Evolutionary conservation across 2,888 invertebrate genomes (phyloP), one percentile per base, ranked within the genome.

Genomic region (Micoletzkya japonica): DNA sequence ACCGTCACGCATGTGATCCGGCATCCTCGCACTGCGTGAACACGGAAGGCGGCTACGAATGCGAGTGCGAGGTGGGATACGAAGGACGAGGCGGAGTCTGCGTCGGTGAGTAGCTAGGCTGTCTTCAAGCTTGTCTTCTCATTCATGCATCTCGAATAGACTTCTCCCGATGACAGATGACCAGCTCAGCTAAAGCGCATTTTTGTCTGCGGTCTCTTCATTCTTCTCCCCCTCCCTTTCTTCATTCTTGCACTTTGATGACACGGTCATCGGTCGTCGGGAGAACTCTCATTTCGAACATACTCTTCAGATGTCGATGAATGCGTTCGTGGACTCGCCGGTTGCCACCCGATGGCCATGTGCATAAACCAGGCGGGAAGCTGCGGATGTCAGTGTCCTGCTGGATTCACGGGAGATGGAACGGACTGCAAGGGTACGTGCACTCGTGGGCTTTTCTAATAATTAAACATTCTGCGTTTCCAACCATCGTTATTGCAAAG

Each of bases 1-100:
- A 77, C 28, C 73, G 83, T 2, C 74, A 81, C 72, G 76, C 78
- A 66, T 83, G 83, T 67, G 80, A 83, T 68, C 81, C 79, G 7
- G 72, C 80, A n/a, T 76, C 75, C 86, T 92, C 94, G 70, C 88
- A 91, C 77, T 95, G 95, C 87, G 91, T 91, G 85, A 94, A 95
- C 87, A 92, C 92, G 68, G 88, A 91, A 75, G 95, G 95, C 81
- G 93, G 93, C 87, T 95, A 90, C 87, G 89, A 90, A 82, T 95
- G 95, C 87, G 89, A 91, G 73, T 95, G 95, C 87, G 90, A 91
- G 84, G 90, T 91, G 78, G 94, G 93, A 86, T 95, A 91, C 87
- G 92, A 93, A 56, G 95, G 94, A 73, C 93, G 94, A 88, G 80
- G 80, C 7, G 82, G 81, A 14, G 75, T 82, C 26, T 82, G 81